These are phyloP conservation scores for Helogale parvula DNA, from an alignment of 2,113 vertebrate genomes.

Conservation along the genomic window DNA sequence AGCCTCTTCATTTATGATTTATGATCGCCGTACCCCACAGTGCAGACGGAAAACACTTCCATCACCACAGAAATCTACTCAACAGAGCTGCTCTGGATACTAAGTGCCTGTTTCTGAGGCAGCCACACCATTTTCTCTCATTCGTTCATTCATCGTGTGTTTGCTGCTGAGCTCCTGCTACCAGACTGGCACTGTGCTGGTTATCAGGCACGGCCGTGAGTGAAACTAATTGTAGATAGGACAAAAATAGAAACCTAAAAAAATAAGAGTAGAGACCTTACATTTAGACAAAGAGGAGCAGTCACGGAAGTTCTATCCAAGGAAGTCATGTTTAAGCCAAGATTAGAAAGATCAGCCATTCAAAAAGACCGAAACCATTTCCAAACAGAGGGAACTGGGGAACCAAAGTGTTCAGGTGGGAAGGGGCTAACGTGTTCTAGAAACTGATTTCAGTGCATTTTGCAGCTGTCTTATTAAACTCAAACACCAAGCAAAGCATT, in stretches of 20 bases:
- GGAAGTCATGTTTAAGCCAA: neutral
- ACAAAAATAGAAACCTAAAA: neutral
- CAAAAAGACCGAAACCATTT: neutral
- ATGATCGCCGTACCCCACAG: neutral
- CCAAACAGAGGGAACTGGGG: neutral
- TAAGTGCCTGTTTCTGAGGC: neutral
- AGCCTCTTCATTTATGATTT: neutral
- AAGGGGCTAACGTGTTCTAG: neutral
- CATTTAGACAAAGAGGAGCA: neutral
- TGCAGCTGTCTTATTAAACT: slow-evolving; percentile 38
- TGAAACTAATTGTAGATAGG: neutral
- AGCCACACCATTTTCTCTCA: neutral
- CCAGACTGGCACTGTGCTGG: neutral
- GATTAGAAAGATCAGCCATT: neutral
- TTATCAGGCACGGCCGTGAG: neutral
- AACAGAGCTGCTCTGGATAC: neutral
- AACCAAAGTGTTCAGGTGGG: neutral
- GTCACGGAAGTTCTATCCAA: neutral
- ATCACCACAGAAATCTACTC: neutral
- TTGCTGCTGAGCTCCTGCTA: neutral
- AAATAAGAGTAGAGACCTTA: neutral
- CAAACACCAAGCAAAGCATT: slow-evolving; percentile 27
- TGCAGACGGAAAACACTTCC: neutral
- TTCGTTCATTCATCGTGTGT: neutral
- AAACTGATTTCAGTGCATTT: neutral